Evolutionary conservation across 2,888 invertebrate species (phyloP), one percentile per base, ranked within the genome.

Genomic region (Perithous albicinctus): DNA sequence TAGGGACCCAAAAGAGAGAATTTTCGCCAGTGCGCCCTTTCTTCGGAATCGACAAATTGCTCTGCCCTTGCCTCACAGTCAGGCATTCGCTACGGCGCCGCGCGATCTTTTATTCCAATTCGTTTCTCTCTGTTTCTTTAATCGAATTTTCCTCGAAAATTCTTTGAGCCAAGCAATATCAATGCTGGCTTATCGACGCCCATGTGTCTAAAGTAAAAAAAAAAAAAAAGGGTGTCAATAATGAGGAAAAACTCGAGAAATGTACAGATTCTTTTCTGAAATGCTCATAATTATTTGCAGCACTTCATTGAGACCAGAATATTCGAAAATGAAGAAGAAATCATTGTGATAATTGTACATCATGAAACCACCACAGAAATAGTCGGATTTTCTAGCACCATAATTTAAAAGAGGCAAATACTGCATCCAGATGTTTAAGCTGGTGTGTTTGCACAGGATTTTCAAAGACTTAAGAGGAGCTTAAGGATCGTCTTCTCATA

Each of bases 41-140:
- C 81, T 74, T 59, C 73, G 83, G 82, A 84, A 82, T 82, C 84
- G 84, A 85, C 87, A 86, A 87, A 87, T 87, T 87, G 85, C 85
- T 85, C 83, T 12, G 8, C 66, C 59, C 29, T 38, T 51, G 20
- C 54, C 56, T 18, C 20, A 23, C 29, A 61, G 74, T 70, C 69
- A 56, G 29, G 72, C 80, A 43, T 73, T 56, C 56, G 63, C 59
- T 78, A 80, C 80, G 74, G 66, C 80, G 59, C 74, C 26, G 54
- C 73, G 38, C 70, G 67, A 78, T 80, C 64, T 43, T 70, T 66
- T 59, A 3, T 51, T 32, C 63, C 54, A 73, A 32, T 56, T 43
- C 23, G 43, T 32, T 69, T 35, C 64, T 48, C 61, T 29, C 38
- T 69, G 43, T 48, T 51, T 38, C 20, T 64, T 66, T 66, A 54